Base-by-base conservation (phyloP, 2,888 invertebrate species). In the Caenorhabditis becei region DNA sequence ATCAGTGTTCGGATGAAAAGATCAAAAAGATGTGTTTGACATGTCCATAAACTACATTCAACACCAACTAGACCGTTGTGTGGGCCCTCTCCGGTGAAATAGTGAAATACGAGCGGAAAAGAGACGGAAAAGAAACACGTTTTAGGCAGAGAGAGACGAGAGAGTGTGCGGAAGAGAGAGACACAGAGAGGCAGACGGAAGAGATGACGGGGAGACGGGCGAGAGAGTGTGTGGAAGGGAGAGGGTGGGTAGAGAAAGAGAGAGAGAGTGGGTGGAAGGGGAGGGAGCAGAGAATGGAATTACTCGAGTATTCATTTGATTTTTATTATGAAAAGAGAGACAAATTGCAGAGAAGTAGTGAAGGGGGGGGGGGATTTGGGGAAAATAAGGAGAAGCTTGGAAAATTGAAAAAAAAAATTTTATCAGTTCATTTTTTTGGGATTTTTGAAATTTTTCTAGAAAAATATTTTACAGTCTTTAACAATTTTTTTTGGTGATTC, bases 271-370 rank as follows among this genome's bases (percentile, higher is more conserved):
- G 18, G 18, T n/a, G n/a, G n/a, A n/a, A n/a, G n/a, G n/a, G n/a
- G n/a, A n/a, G n/a, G n/a, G n/a, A n/a, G n/a, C n/a, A n/a, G n/a
- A n/a, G n/a, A n/a, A n/a, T n/a, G 10, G 18, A 47, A 47, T 18
- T 47, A 47, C 47, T 47, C 47, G 47, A 47, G 47, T 47, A 47
- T 47, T 47, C 47, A 47, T 47, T 47, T 20, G 18, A 47, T 18
- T 47, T 20, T 41, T 41, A 41, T 41, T 41, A 41, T 41, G 8
- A 41, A 14, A 11, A 7, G n/a, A n/a, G 32, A 32, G 32, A 10
- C 32, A 32, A 32, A 32, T 32, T 32, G 32, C 4, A 10, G 14
- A 11, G 41, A 14, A 41, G 14, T 11, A 41, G 2, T 14, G 41
- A 14, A 41, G 14, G 41, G 14, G 41, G 41, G 41, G 14, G 32